Percentiles rank a stretch among this genome's conserved stretches.
These are phyloP conservation scores for Sipha maydis DNA, from an alignment of 2,888 invertebrate genomes.

Conservation along the genomic window DNA sequence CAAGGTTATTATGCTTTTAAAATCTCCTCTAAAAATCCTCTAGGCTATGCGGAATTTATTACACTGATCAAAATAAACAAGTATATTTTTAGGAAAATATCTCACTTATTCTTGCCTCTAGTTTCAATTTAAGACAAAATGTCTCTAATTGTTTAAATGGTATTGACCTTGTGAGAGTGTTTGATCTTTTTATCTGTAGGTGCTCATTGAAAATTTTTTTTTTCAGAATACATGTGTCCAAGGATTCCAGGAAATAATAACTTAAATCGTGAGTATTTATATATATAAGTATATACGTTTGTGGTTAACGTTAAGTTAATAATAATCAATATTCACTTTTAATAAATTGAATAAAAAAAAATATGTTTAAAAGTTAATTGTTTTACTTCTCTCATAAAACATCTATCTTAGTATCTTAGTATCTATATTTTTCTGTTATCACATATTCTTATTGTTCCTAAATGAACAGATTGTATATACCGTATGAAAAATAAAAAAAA, in stretches of 20 bases:
- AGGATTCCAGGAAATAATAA: slow-evolving; percentile 58
- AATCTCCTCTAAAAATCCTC: slow-evolving; percentile 16
- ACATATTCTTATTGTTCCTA: no score
- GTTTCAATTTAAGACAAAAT: slow-evolving; percentile 12
- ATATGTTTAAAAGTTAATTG: neutral
- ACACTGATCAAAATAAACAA: neutral
- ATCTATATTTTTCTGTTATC: no score
- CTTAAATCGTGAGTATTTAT: neutral
- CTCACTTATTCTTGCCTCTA: neutral
- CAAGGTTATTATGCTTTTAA: slow-evolving; percentile 39
- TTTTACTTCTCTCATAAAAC: no score
- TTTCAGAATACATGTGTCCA: neutral
- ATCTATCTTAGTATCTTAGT: no score
- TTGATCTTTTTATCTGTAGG: slow-evolving; percentile 12
- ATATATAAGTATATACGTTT: neutral
- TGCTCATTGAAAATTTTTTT: neutral
- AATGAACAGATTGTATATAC: no score
- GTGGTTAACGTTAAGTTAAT: neutral
- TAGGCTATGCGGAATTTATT: no score
- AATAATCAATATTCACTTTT: slow-evolving; percentile 5
- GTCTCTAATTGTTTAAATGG: slow-evolving; percentile 5
- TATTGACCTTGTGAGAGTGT: slow-evolving; percentile 29
- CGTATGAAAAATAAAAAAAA: no score
- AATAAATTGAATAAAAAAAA: neutral
- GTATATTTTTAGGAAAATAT: neutral